Base-by-base conservation (phyloP, 1,140 invertebrate genomes). In the Cephus cinctus region DNA sequence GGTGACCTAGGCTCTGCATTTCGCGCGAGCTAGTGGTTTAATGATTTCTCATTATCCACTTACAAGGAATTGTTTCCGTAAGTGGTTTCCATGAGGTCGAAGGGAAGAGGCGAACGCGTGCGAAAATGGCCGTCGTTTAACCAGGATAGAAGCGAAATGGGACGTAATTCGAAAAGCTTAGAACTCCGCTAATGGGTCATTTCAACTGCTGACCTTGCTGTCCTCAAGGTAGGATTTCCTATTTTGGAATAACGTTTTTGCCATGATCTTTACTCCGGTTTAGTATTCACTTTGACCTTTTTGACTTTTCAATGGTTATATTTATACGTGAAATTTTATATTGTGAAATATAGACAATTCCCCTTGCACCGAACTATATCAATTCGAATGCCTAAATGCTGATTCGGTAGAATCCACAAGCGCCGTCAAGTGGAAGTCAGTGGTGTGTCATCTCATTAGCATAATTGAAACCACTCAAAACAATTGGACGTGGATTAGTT, bases 401-500 rank as follows among this genome's bases (percentile, higher is more conserved):
- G 40, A 52, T 54, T 65, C 40, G 48, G 43, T 35, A 41, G 38
- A 27, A 43, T 50, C 27, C 19, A 34, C 35, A 4, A 15, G 35
- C 35, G 21, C 44, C 32, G 35, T 51, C 25, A 39, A 20, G 44
- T 46, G 44, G 51, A 53, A 61, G 58, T 57, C 48, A 55, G 41
- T 42, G 52, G 57, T 32, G 47, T 54, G 52, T 51, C 56, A 56
- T 59, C 57, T 67, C 55, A 63, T 67, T 64, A 65, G 61, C 61
- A 65, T 67, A 66, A 67, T 67, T 67, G 59, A 61, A 64, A 63
- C 56, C 63, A 67, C 65, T 67, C 53, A 57, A 67, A 66, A 63
- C 61, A 66, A 67, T 67, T 65, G 65, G 56, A 65, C 51, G 56
- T 43, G 61, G 54, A 64, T 66, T 59, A 57, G 54, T 45, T 25